phyloP scores from a whole-genome alignment of 2,113 vertebrate genomes.

The Meriones unguiculatus region DNA sequence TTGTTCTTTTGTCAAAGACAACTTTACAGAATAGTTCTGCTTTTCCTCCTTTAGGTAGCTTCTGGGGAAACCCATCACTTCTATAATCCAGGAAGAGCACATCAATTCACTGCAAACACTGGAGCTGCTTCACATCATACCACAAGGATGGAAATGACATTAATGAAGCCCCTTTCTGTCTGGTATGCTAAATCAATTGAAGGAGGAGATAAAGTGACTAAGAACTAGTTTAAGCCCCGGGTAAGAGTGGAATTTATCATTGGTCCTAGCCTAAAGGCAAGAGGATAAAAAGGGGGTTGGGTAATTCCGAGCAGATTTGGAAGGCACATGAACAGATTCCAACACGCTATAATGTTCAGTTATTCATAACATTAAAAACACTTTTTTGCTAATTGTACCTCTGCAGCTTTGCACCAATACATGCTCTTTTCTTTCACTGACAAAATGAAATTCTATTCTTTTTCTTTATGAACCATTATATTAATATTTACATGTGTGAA shows the following conservation, averaged over 20 bases:
- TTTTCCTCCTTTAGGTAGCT: not conserved
- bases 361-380: not conserved
- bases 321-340: not conserved
- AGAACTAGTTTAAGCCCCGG: not conserved
- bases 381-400: not conserved
- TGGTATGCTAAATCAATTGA: not conserved
- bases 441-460: not conserved
- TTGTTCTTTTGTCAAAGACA: not conserved
- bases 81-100: not conserved
- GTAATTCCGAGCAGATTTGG: not conserved
- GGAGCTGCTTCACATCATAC: not conserved
- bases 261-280: not conserved
- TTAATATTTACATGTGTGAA: not conserved
- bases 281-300: not conserved
- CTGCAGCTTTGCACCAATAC: not conserved
- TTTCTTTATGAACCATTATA: not conserved
- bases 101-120: not conserved
- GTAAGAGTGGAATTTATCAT: not conserved
- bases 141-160: accelerated
- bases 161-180: not conserved
- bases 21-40: not conserved
- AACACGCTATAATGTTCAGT: not conserved
- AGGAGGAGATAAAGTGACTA: not conserved
- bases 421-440: not conserved
- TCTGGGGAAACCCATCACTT: not conserved